Evolutionary conservation across 2,888 invertebrate genomes (phyloP), one percentile per base, ranked within the genome.

Genomic region (Balanococcus diminutus): DNA sequence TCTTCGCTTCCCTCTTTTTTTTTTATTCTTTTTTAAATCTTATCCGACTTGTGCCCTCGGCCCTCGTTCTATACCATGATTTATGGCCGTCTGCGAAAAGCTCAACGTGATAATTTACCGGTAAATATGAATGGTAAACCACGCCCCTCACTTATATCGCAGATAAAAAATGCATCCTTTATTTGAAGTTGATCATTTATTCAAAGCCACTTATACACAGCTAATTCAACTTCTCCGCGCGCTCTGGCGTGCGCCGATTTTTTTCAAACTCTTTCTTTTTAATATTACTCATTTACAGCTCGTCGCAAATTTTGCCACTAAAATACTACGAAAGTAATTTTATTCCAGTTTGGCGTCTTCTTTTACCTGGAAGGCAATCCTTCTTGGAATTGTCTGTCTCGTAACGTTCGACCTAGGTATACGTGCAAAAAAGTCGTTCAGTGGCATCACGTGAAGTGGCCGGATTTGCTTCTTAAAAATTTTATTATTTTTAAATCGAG

Each of bases 151-250:
- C 61, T 19, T 79, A 36, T 79, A 32, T 79, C 75, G 75, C n/a
- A 31, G 75, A 72, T 79, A 36, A 79, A 79, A 79, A 36, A 79
- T 79, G 22, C 75, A 79, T 79, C 75, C 19, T 79, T 79, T 79
- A 28, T 79, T 32, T 32, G 75, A 79, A 31, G 75, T 32, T 36
- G 75, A 79, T 79, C 32, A 79, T 79, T 79, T 79, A 79, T 79
- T 79, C 36, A 31, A 36, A 79, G 36, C 75, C 36, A 79, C 75
- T 79, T 79, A 36, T 79, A 79, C 3, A 67, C 25, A 16, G 67
- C 67, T 67, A 67, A 67, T 67, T 67, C 67, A 67, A 67, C 25
- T 28, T 67, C 67, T n/a, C 22, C 22, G 19, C 19, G 56, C 11
- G 22, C 22, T 22, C 8, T 22, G 22, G 9, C 8, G 8, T 36